phyloP scores from a whole-genome alignment of 1,140 invertebrate genomes.

The Dolichoris vasculosae region DNA sequence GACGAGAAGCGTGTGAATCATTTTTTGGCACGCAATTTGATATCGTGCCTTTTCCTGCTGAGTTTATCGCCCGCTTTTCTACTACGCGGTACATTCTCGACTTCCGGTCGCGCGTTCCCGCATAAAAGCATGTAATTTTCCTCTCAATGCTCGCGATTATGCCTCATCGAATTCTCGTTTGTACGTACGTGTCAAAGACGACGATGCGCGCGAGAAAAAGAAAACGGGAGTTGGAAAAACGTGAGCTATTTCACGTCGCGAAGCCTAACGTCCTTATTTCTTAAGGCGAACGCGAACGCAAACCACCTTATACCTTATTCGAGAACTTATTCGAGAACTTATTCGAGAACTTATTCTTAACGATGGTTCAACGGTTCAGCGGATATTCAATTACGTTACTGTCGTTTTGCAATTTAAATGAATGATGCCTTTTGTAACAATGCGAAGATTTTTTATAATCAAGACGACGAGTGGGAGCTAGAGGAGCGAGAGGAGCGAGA shows the following conservation, averaged over 20 bases:
- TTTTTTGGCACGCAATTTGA: neutral
- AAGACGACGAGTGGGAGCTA: neutral
- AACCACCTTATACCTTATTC: neutral
- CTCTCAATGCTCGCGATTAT: constrained; percentile 8
- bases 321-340: too few species aligned
- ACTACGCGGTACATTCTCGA: neutral
- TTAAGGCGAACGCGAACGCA: neutral
- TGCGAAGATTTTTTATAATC: neutral
- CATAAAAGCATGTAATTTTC: constrained; percentile 30
- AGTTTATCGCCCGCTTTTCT: constrained; percentile 17
- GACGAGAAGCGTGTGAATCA: constrained; percentile 19
- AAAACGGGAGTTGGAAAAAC: neutral
- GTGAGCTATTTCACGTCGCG: neutral
- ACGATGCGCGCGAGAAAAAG: neutral
- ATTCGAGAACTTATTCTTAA: neutral
- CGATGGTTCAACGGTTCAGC: neutral
- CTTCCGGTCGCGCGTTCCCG: constrained; percentile 10
- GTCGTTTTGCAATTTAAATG: neutral
- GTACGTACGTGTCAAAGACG: neutral
- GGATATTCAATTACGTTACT: constrained; percentile 14
- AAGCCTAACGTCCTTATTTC: neutral
- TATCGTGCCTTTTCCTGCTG: neutral
- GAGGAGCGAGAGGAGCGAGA: too few species aligned
- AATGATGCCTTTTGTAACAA: neutral
- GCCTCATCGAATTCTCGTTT: neutral